Conservation (phyloP, 2,797 vertebrate genomes). For the Siniperca obscura region DNA sequence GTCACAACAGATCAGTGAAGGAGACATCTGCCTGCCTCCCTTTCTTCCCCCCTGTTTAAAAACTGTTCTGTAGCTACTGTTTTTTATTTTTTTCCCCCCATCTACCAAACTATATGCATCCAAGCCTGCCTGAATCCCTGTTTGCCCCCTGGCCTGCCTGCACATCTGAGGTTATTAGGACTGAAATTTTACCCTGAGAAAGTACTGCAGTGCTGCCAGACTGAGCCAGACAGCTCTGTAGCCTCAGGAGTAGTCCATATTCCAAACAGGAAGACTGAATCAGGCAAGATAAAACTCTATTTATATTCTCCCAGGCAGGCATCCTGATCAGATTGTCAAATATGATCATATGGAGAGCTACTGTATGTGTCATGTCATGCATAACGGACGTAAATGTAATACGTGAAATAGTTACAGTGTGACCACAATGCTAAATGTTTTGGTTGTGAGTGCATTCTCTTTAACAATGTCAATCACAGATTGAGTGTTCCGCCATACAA, state of each 20-base stretch:
- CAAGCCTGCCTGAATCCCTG: slow-evolving; percentile 19
- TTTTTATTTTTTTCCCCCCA: slow-evolving; percentile 6
- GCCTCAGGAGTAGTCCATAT: slow-evolving; percentile 28
- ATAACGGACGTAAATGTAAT: not conserved
- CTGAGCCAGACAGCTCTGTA: slow-evolving; percentile 40
- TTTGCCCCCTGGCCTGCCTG: slow-evolving; percentile 10
- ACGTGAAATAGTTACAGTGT: not conserved
- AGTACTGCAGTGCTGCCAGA: slow-evolving; percentile 33
- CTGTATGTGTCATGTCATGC: not conserved
- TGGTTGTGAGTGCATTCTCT: not conserved
- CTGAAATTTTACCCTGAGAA: slow-evolving; percentile 48
- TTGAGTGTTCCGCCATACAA: not conserved
- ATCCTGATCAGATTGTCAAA: slow-evolving; percentile 42
- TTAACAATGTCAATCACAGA: not conserved
- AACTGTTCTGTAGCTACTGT: not conserved
- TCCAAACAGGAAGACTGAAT: slow-evolving; percentile 66
- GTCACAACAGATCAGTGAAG: slow-evolving; percentile 8
- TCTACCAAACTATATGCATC: slow-evolving; percentile 33
- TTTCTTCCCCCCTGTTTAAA: not conserved
- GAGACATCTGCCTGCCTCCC: slow-evolving; percentile 10
- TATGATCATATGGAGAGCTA: not conserved
- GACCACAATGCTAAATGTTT: not conserved
- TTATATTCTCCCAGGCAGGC: slow-evolving; percentile 33
- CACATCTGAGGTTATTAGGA: slow-evolving; percentile 40
- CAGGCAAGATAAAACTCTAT: slow-evolving; percentile 59